Conservation (phyloP, 2,797 vertebrate genomes). For the Thunnus albacares region DNA sequence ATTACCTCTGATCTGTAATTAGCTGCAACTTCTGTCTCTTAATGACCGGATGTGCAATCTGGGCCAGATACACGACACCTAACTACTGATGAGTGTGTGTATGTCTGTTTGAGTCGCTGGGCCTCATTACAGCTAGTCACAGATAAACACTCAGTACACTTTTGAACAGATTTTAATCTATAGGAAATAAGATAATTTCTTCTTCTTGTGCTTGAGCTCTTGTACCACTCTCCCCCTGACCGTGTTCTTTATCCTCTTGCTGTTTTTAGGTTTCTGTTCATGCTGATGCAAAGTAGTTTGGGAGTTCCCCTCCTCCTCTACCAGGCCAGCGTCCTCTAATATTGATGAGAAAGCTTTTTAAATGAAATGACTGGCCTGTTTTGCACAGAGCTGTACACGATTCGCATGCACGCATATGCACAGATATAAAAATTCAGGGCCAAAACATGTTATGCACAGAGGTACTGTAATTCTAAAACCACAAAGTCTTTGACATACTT, state of each 20-base stretch:
- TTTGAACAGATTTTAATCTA: neutral
- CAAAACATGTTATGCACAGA: constrained; percentile 18
- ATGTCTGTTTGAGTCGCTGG: constrained; percentile 4
- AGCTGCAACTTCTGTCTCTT: constrained; percentile 10
- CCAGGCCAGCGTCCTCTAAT: constrained; percentile 65
- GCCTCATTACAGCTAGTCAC: constrained; percentile 3
- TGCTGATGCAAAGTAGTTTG: constrained; percentile 58
- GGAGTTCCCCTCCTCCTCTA: constrained; percentile 55
- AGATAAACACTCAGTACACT: neutral
- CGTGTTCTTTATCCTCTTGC: constrained; percentile 31
- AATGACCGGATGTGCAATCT: constrained; percentile 13
- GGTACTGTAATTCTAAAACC: constrained; percentile 13
- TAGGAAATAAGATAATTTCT: neutral
- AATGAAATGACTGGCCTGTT: constrained; percentile 67
- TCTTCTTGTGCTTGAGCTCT: neutral
- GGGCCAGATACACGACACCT: neutral
- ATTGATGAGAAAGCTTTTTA: constrained; percentile 75
- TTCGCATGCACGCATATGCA: constrained; percentile 5
- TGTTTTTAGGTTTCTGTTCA: constrained; percentile 57
- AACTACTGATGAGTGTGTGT: neutral
- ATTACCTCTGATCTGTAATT: constrained; percentile 25
- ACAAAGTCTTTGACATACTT: constrained; percentile 18
- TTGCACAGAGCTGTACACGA: constrained; percentile 30
- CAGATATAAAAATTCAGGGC: constrained; percentile 19
- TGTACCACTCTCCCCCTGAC: constrained; percentile 4